Conservation (phyloP, 1,140 invertebrate genomes). For the Centruroides sculpturatus region DNA sequence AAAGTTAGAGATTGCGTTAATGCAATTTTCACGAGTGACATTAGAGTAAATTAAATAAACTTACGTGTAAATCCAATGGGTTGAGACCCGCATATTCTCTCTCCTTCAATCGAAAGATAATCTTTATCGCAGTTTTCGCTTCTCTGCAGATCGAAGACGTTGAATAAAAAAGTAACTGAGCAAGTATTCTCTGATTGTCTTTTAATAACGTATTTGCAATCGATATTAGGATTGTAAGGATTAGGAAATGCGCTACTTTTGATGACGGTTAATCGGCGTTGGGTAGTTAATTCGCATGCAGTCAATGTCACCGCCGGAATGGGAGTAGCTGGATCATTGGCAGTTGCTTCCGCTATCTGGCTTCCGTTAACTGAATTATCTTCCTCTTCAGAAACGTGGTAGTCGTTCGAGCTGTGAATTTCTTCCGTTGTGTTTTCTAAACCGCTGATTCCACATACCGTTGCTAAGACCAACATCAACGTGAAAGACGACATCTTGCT, state of each 20-base stretch:
- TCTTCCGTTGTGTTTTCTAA: no score
- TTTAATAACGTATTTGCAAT: slow-evolving; percentile 15
- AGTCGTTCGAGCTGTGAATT: no score
- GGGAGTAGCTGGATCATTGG: no score
- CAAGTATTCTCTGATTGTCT: slow-evolving; percentile 9
- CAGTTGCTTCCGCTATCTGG: no score
- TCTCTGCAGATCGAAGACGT: slow-evolving; percentile 16
- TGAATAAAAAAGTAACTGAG: slow-evolving; percentile 17
- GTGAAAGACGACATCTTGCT: no score
- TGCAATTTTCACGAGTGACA: no score
- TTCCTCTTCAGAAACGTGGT: no score
- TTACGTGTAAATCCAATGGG: slow-evolving; percentile 14
- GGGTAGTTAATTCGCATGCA: slow-evolving; percentile 10
- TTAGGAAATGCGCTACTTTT: slow-evolving; percentile 14
- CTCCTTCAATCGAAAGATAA: slow-evolving; percentile 11
- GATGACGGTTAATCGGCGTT: slow-evolving; percentile 12
- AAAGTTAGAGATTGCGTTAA: no score
- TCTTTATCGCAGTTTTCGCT: slow-evolving; percentile 12
- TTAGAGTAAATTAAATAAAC: not conserved
- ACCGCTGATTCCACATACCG: no score
- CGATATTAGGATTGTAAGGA: slow-evolving; percentile 11
- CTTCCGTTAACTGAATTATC: no score
- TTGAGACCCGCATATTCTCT: slow-evolving; percentile 15
- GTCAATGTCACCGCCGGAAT: no score
- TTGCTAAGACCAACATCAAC: no score